These are phyloP conservation scores for Araneus ventricosus DNA, from an alignment of 1,140 invertebrate genomes.

Conservation along the genomic window DNA sequence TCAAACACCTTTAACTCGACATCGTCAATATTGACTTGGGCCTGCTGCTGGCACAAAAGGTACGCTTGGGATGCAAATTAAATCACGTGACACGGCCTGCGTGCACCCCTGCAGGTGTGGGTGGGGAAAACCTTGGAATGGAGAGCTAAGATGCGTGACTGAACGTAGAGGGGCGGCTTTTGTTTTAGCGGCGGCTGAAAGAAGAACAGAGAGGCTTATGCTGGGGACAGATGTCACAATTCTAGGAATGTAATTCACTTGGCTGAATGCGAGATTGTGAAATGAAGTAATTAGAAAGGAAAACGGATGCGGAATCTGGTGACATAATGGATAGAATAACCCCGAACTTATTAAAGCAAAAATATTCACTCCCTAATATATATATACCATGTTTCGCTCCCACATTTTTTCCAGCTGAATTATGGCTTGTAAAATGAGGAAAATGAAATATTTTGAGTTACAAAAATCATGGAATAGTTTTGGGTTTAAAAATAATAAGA, in stretches of 20 bases:
- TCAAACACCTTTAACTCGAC: slow-evolving; percentile 38
- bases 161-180: slow-evolving; percentile 14
- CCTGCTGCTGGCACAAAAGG: slow-evolving; percentile 22
- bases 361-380: too few relatives aligned
- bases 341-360: not conserved
- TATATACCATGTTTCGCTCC: too few relatives aligned
- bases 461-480: too few relatives aligned
- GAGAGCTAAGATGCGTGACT: slow-evolving; percentile 8
- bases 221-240: not conserved
- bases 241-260: not conserved
- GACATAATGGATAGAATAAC: not conserved
- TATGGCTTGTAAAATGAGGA: too few relatives aligned
- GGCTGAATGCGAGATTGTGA: not conserved
- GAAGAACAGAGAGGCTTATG: not conserved
- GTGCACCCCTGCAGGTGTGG: not conserved
- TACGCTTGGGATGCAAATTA: slow-evolving; percentile 61
- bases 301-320: not conserved
- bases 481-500: too few relatives aligned
- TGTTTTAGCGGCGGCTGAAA: slow-evolving; percentile 9
- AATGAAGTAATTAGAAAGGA: slow-evolving; percentile 16
- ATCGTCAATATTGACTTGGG: slow-evolving; percentile 54
- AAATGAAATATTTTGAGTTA: too few relatives aligned
- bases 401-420: too few relatives aligned
- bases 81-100: slow-evolving; percentile 51
- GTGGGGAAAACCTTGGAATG: not conserved